phyloP scores from a whole-genome alignment of 2,113 vertebrate species.

The Nothocercus julius region DNA sequence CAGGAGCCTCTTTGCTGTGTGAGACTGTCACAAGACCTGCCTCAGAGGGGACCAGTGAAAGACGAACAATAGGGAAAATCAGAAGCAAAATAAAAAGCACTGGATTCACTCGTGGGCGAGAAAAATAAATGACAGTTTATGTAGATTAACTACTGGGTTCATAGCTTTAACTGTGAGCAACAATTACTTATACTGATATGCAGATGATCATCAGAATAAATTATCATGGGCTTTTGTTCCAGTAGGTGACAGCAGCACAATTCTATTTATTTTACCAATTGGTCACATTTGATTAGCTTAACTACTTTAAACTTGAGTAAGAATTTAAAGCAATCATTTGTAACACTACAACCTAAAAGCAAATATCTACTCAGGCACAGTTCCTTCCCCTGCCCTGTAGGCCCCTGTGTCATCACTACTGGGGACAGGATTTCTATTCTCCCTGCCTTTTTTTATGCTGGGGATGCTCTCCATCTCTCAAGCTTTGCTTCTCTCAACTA shows the following conservation, averaged over 20 bases:
- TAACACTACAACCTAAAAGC: neutral
- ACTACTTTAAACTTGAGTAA: neutral
- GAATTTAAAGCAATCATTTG: neutral
- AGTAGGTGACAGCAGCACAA: neutral
- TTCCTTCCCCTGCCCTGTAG: neutral
- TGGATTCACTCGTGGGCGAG: neutral
- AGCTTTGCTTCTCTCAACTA: neutral
- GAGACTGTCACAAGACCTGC: neutral
- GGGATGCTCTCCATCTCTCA: neutral
- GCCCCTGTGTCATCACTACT: neutral
- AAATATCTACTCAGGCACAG: neutral
- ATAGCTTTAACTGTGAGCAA: neutral
- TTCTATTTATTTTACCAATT: neutral
- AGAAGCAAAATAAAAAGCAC: neutral
- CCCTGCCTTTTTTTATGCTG: neutral
- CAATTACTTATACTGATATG: accelerated
- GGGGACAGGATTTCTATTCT: neutral
- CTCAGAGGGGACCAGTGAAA: neutral
- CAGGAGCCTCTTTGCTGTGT: neutral
- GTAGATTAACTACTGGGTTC: neutral
- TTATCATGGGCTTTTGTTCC: neutral
- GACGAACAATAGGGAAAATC: neutral
- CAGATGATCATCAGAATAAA: neutral
- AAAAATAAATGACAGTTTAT: neutral
- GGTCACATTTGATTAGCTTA: neutral